A percentile compares a stretch with the other conserved stretches of the same genome.
phyloP scores from a whole-genome alignment of 1,140 invertebrate species.

The Sinella curviseta region DNA sequence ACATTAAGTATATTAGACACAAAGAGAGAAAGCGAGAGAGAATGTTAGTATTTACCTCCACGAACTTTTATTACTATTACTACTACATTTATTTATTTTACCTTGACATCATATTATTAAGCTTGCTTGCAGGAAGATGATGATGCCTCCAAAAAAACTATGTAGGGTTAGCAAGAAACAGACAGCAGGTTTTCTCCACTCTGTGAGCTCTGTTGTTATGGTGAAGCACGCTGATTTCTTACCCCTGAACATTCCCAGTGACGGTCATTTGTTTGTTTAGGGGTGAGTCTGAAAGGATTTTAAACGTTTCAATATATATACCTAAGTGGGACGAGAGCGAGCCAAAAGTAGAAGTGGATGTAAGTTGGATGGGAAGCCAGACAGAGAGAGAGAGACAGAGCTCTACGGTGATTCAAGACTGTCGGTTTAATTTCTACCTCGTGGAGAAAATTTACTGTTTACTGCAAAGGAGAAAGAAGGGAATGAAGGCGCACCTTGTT shows the following conservation, averaged over 20 bases:
- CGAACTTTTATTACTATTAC: not conserved
- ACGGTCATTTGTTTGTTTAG: not conserved
- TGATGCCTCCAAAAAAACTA: too few relatives aligned
- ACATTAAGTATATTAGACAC: not conserved
- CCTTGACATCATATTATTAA: not conserved
- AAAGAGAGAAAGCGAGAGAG: not conserved
- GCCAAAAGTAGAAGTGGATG: not conserved
- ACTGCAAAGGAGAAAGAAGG: not conserved
- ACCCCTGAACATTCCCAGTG: not conserved
- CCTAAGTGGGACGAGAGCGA: not conserved
- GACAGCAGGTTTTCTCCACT: too few relatives aligned
- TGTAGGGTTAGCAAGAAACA: too few relatives aligned
- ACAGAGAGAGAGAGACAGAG: not conserved
- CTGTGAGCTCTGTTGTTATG: not conserved
- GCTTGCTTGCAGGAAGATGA: too few relatives aligned
- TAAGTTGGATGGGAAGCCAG: not conserved
- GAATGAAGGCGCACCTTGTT: not conserved
- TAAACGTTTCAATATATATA: not conserved
- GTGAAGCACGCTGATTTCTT: not conserved
- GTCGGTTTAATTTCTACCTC: not conserved
- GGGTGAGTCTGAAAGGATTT: not conserved
- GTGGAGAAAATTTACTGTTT: not conserved
- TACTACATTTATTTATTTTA: not conserved
- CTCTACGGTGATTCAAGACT: not conserved
- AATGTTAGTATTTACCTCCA: not conserved